These are phyloP conservation scores for Centroberyx gerrardi DNA, from an alignment of 2,797 vertebrate species.

Conservation along the genomic window DNA sequence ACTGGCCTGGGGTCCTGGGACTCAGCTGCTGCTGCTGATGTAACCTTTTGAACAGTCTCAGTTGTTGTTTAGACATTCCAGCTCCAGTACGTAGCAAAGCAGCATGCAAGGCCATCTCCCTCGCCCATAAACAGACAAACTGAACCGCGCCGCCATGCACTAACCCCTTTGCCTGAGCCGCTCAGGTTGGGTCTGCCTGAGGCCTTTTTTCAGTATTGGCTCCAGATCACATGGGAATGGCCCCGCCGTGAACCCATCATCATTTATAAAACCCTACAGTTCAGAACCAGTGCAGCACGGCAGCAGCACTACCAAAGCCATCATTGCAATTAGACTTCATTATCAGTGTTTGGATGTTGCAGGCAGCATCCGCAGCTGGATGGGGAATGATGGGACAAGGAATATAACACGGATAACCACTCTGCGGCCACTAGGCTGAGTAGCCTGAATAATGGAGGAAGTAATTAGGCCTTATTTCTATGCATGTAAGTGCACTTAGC, in stretches of 20 bases:
- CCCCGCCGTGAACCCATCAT: neutral
- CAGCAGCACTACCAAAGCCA: conserved; percentile 4
- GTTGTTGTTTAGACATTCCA: conserved; percentile 58
- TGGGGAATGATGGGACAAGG: conserved; percentile 22
- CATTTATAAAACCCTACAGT: neutral
- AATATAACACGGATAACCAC: conserved; percentile 24
- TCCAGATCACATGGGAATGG: neutral
- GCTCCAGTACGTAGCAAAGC: conserved; percentile 13
- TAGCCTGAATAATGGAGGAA: conserved; percentile 72
- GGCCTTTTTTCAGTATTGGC: neutral
- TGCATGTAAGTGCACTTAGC: conserved; percentile 80
- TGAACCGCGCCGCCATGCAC: conserved; percentile 3
- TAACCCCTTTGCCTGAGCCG: neutral
- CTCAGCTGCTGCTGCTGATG: conserved; percentile 71
- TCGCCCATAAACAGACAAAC: conserved; percentile 18
- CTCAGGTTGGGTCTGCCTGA: neutral
- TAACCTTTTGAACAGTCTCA: conserved; percentile 66
- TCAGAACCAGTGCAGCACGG: neutral
- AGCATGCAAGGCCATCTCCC: neutral
- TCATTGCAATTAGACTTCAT: conserved; percentile 43
- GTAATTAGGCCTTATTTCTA: conserved; percentile 76
- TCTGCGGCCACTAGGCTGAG: conserved; percentile 51
- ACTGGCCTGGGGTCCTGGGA: conserved; percentile 53
- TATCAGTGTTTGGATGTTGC: conserved; percentile 35
- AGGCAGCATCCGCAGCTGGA: conserved; percentile 41